phyloP scores from a whole-genome alignment of 2,797 vertebrate species.

The Furcifer pardalis region DNA sequence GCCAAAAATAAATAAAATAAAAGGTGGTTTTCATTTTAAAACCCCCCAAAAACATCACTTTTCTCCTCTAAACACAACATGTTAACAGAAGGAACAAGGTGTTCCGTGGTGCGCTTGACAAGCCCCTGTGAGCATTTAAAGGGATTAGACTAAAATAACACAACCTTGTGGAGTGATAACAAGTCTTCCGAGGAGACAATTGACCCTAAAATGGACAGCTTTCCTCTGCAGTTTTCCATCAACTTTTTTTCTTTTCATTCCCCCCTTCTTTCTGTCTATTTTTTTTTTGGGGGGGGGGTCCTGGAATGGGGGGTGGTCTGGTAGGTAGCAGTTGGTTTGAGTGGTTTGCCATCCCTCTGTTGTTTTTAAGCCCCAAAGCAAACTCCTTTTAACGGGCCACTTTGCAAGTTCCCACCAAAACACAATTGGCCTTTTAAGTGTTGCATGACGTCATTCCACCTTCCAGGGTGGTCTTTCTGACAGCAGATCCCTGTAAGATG shows the following conservation, averaged over 20 bases:
- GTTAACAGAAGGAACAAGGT: constrained; percentile 69
- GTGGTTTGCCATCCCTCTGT: too few relatives aligned
- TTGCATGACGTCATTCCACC: constrained; percentile 66
- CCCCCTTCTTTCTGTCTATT: too few relatives aligned
- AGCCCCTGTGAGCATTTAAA: constrained; percentile 74
- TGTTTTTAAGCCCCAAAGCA: constrained; percentile 50
- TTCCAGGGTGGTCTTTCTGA: constrained; percentile 67
- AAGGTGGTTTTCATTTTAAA: too few relatives aligned
- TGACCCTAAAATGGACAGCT: constrained; percentile 71
- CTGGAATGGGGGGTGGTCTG: constrained; percentile 46
- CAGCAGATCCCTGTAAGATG: too few relatives aligned
- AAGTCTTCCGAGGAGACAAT: constrained; percentile 71
- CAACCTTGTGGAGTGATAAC: constrained; percentile 68
- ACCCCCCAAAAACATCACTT: too few relatives aligned
- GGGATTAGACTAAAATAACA: constrained; percentile 76
- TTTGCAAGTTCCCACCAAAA: constrained; percentile 67
- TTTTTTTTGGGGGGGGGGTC: too few relatives aligned
- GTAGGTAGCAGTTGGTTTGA: constrained; percentile 64
- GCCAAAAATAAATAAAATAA: too few relatives aligned
- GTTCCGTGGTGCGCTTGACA: constrained; percentile 68
- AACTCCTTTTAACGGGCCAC: constrained; percentile 72
- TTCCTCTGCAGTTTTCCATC: constrained; percentile 73
- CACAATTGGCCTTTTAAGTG: constrained; percentile 70
- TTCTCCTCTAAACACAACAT: constrained; percentile 62
- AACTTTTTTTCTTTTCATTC: too few relatives aligned